Conservation (phyloP, 2,888 invertebrate genomes). For the Hirtodrosophila alboralis region DNA sequence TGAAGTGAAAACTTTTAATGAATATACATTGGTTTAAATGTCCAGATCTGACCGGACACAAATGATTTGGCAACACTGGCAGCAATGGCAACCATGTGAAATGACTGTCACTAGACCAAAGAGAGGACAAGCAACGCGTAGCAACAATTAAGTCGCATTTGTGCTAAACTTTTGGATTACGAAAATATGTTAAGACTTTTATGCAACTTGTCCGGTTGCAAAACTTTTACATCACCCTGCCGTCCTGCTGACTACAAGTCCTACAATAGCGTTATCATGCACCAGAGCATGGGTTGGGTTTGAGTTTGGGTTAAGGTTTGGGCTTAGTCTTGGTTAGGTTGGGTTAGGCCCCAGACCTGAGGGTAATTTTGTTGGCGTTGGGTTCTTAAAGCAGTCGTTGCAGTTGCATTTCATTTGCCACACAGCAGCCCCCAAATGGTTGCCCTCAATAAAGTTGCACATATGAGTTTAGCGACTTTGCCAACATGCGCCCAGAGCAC, state of each 20-base stretch:
- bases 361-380: slow-evolving; percentile 32
- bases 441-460: slow-evolving; percentile 62
- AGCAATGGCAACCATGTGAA: slow-evolving; percentile 6
- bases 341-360: background rate
- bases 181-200: slow-evolving; percentile 80
- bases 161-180: slow-evolving; percentile 76
- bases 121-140: slow-evolving; percentile 47
- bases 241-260: background rate
- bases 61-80: slow-evolving; percentile 4
- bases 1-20: no score
- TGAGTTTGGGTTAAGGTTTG: background rate
- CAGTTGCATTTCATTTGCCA: slow-evolving; percentile 40
- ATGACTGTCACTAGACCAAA: slow-evolving; percentile 3
- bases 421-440: slow-evolving; percentile 22
- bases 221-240: slow-evolving; percentile 41
- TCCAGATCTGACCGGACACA: no score
- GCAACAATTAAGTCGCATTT: slow-evolving; percentile 78
- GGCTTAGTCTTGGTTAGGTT: background rate
- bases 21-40: no score
- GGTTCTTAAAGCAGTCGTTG: slow-evolving; percentile 26
- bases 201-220: slow-evolving; percentile 73
- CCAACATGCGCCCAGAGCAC: slow-evolving; percentile 30
- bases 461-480: slow-evolving; percentile 62
- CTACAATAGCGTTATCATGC: slow-evolving; percentile 32
- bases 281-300: background rate